Conservation (phyloP, 2,797 vertebrate species). For the Tenualosa thibaudeaui region DNA sequence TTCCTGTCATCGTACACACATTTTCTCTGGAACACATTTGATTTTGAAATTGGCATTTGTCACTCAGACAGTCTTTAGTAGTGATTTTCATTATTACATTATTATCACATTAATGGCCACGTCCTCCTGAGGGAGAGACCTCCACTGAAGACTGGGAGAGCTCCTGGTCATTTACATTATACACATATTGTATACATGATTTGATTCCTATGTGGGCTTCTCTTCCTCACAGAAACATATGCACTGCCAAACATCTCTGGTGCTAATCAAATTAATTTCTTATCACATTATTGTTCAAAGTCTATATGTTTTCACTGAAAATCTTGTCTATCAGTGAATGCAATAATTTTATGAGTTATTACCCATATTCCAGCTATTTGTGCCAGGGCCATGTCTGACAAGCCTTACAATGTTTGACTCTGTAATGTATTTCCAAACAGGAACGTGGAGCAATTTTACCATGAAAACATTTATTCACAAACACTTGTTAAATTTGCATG, state of each 20-base stretch:
- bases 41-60: not conserved
- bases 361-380: not conserved
- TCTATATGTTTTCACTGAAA: constrained; percentile 10
- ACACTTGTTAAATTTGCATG: constrained; percentile 4
- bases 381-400: not conserved
- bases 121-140: not conserved
- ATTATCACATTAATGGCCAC: not conserved
- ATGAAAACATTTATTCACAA: constrained; percentile 16
- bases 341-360: not conserved
- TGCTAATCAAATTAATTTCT: not conserved
- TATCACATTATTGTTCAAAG: not conserved
- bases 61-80: not conserved
- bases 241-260: not conserved
- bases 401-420: not conserved
- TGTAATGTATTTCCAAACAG: not conserved
- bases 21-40: not conserved
- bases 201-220: not conserved
- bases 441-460: not conserved
- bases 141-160: not conserved
- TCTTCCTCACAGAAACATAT: not conserved
- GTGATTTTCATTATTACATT: not conserved
- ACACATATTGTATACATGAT: not conserved
- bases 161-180: not conserved
- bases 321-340: not conserved
- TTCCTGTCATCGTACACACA: not conserved